A percentile compares a stretch with the other conserved stretches of the same genome.
These are phyloP conservation scores for Rhabdomys pumilio DNA, from an alignment of 2,797 vertebrate genomes.

Conservation along the genomic window DNA sequence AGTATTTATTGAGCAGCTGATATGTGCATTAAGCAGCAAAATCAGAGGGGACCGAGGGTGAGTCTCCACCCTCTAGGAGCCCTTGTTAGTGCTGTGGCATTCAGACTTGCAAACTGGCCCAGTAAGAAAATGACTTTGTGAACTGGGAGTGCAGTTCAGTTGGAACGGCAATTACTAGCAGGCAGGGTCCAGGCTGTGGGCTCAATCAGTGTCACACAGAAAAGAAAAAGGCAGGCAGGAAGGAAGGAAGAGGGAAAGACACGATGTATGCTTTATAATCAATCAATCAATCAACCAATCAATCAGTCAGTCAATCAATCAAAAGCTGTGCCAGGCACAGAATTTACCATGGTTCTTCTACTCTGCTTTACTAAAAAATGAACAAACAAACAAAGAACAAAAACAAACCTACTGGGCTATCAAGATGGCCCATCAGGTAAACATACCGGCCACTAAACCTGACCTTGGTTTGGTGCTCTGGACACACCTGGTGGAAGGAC, in stretches of 20 bases:
- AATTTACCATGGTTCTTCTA: neutral
- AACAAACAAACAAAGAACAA: neutral
- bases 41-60: neutral
- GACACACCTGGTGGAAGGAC: no score
- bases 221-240: neutral
- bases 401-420: neutral
- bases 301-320: neutral
- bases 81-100: neutral
- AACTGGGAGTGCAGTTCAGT: neutral
- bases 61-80: neutral
- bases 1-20: neutral
- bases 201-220: neutral
- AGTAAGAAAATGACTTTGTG: constrained; percentile 28
- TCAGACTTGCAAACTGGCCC: neutral
- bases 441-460: neutral
- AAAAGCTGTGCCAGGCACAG: neutral
- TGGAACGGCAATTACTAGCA: neutral
- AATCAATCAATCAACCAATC: neutral
- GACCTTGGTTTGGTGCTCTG: neutral
- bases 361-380: no score
- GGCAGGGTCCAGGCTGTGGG: neutral
- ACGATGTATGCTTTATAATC: neutral
- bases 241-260: neutral
- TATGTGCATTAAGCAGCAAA: neutral
- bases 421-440: neutral